Evolutionary conservation across 1,140 invertebrate genomes (phyloP), one percentile per base, ranked within the genome.

Genomic region (Lamellibrachia luymesi): DNA sequence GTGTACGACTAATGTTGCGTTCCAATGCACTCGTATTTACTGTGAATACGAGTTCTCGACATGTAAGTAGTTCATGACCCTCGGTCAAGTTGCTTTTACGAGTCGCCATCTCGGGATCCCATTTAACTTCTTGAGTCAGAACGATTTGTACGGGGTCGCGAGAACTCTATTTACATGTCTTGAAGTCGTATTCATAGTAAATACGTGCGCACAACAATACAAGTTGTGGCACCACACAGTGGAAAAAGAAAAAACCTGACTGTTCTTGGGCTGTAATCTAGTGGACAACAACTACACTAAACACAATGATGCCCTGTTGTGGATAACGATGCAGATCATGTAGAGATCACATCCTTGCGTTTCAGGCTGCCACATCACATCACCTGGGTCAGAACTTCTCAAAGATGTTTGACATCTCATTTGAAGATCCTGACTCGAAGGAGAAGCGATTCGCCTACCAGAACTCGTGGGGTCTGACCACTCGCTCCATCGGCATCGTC

Each of bases 311-410:
- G 64, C 13, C 22, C 49, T 91, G 38, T 27, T 91, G 6, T 91
- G 91, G 6, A 38, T 38, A 38, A 38, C 1, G 38, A 38, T 38
- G 38, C 38, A 38, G 38, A 38, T 38, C 38, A 38, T 38, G 7
- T 91, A 50, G 6, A 27, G 51, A 91, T 91, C 13, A 50, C 51
- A 25, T 2, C 22, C 13, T 91, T 50, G 91, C 56, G 49, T 92
- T 93, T 49, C 94, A 98, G 97, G 98, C 98, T 51, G 99, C 97
- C 0, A 99, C 99, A 0, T 99, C 99, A 93, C 99, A 99, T 97
- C 98, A 99, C 96, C 96, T 99, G 50, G 99, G 99, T 0, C 99
- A 99, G 97, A 99, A 99, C 96, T 99, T 99, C 96, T 99, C 99
- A 0, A 99, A 99, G 96, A 99, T 99, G 99, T 99, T 99, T 97